Evolutionary conservation across 2,113 vertebrate genomes (phyloP).

Genomic region (Odocoileus virginianus): DNA sequence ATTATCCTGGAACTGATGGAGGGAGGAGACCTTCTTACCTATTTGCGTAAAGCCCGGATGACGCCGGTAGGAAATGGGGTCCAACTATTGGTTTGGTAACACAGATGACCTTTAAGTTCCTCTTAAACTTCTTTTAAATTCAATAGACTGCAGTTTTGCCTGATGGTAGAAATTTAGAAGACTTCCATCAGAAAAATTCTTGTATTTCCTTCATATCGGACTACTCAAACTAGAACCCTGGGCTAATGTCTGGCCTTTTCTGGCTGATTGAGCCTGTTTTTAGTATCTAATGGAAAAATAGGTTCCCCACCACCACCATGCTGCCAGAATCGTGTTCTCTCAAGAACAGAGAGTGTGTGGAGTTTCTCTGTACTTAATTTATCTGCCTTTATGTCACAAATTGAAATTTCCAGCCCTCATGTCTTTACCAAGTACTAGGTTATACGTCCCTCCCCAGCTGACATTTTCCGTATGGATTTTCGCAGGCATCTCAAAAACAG

Average conservation of each 20-base stretch:
- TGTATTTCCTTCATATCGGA: not conserved
- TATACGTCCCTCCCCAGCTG: not conserved
- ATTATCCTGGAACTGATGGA: slow-evolving; percentile 86
- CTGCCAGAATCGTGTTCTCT: not conserved
- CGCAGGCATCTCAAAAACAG: not conserved
- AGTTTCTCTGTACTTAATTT: not conserved
- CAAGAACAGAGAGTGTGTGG: not conserved
- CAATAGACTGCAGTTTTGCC: not conserved
- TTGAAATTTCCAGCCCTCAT: not conserved
- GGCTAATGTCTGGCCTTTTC: not conserved
- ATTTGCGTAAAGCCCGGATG: slow-evolving; percentile 79
- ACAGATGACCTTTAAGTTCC: not conserved
- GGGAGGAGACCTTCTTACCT: slow-evolving; percentile 83
- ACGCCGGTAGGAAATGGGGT: slow-evolving; percentile 56
- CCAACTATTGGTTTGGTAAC: not conserved
- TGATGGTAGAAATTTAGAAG: not conserved
- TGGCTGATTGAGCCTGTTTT: not conserved
- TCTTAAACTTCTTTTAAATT: not conserved
- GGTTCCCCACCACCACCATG: not conserved
- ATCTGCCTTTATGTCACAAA: not conserved
- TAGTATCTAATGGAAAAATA: not conserved
- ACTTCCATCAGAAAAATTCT: not conserved
- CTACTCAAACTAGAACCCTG: not conserved
- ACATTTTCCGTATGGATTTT: not conserved
- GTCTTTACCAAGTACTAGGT: not conserved